Percentiles rank a stretch among this genome's conserved stretches.
phyloP scores from a whole-genome alignment of 2,888 invertebrate species.

The Neelides folsomi region DNA sequence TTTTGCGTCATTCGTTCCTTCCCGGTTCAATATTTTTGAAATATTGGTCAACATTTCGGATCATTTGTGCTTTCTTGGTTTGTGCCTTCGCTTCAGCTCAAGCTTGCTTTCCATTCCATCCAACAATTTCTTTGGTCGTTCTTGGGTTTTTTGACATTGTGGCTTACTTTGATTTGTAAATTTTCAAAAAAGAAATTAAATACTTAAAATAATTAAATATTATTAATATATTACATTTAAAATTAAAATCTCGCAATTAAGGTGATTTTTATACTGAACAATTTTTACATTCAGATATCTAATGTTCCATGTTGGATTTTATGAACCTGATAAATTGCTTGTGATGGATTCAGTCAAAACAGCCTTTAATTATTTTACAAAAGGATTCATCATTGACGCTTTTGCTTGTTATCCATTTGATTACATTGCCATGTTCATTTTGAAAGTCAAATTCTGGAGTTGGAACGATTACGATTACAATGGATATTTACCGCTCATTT shows the following conservation, averaged over 20 bases:
- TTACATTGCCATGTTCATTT: slow-evolving; percentile 1
- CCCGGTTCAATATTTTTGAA: slow-evolving; percentile 20
- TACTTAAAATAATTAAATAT: no score
- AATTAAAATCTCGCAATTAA: neutral
- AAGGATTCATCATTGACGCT: slow-evolving; percentile 24
- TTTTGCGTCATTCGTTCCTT: slow-evolving; percentile 3
- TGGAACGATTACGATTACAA: slow-evolving; percentile 2
- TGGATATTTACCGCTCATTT: slow-evolving; percentile 11
- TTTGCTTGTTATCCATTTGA: slow-evolving; percentile 24
- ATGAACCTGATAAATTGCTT: slow-evolving; percentile 16
- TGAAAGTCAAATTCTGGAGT: slow-evolving; percentile 1
- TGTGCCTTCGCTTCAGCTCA: slow-evolving; percentile 17
- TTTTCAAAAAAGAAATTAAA: neutral
- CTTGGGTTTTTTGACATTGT: slow-evolving; percentile 19
- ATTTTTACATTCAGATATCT: slow-evolving; percentile 8
- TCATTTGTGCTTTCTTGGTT: slow-evolving; percentile 8
- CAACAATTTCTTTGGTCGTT: slow-evolving; percentile 4
- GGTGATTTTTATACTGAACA: neutral
- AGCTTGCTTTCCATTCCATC: slow-evolving; percentile 17
- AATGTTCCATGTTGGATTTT: slow-evolving; percentile 18
- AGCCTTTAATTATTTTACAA: slow-evolving; percentile 17
- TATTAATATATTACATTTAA: no score
- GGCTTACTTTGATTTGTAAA: slow-evolving; percentile 26
- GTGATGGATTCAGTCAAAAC: slow-evolving; percentile 16
- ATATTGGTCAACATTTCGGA: slow-evolving; percentile 24